These are phyloP conservation scores for Mylabris sibirica DNA, from an alignment of 2,888 invertebrate species.

Conservation along the genomic window DNA sequence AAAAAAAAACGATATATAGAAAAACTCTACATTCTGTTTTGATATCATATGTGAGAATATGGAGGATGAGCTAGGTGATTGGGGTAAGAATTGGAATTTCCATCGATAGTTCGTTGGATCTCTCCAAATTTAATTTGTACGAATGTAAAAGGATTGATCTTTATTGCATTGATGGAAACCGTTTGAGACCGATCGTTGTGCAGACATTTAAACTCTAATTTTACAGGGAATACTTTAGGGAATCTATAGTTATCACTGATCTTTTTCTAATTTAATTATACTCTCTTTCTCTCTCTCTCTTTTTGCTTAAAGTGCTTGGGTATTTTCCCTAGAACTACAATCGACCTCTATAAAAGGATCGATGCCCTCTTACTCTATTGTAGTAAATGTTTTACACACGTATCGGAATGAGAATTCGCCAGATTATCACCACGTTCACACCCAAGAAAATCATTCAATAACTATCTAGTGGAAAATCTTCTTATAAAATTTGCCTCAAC, in stretches of 20 bases:
- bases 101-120: neutral
- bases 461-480: too few species aligned
- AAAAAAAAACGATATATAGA: too few species aligned
- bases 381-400: neutral
- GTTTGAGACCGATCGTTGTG: neutral
- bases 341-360: neutral
- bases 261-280: neutral
- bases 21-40: too few species aligned
- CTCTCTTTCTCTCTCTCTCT: neutral
- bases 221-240: neutral
- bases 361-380: neutral
- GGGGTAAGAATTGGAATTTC: neutral
- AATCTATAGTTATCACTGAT: neutral
- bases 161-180: neutral
- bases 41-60: too few species aligned
- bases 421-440: neutral
- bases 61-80: too few species aligned
- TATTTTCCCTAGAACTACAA: too few species aligned
- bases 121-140: neutral
- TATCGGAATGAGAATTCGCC: neutral
- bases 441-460: neutral
- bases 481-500: neutral
- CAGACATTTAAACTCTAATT: slow-evolving; percentile 9
- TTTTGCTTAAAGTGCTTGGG: neutral
- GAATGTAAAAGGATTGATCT: neutral